These are phyloP conservation scores for Zeus faber DNA, from an alignment of 2,113 vertebrate species.

Conservation along the genomic window DNA sequence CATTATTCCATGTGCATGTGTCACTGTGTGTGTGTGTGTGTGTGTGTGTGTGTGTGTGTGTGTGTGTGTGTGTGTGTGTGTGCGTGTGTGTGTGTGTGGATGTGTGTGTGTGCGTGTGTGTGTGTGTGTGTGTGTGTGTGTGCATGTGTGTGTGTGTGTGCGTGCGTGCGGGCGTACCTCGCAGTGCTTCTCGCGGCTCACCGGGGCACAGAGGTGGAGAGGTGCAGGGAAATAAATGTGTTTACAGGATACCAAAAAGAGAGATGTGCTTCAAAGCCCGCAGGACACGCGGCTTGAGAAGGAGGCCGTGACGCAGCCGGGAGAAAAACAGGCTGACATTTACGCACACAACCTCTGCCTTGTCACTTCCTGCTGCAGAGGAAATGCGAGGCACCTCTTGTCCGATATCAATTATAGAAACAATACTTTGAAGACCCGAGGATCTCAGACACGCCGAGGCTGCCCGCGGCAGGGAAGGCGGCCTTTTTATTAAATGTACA, in stretches of 20 bases:
- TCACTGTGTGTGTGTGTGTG: background rate
- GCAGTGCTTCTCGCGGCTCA: constrained; percentile 9
- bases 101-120: background rate
- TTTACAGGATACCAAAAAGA: constrained; percentile 49
- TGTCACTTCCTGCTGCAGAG: constrained; percentile 14
- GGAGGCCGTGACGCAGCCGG: constrained; percentile 31
- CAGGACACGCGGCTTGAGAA: constrained; percentile 14
- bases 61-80: constrained; percentile 1
- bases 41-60: background rate
- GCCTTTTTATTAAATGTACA: constrained; percentile 29
- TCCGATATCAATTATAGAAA: constrained; percentile 24
- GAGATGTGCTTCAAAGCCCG: constrained; percentile 31
- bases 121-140: constrained; percentile 14
- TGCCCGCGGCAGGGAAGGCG: too few relatives aligned
- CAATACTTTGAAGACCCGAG: background rate
- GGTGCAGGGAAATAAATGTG: constrained; percentile 42
- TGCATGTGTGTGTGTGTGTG: constrained; percentile 3
- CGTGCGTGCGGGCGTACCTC: background rate
- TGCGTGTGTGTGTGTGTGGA: background rate
- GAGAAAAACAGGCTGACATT: constrained; percentile 34
- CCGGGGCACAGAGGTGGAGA: constrained; percentile 4
- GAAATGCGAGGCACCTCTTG: constrained; percentile 2
- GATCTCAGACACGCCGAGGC: constrained; percentile 3
- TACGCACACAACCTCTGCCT: constrained; percentile 18
- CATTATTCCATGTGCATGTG: constrained; percentile 31